Evolutionary conservation across 1,140 invertebrate genomes (phyloP).

Genomic region (Dolichoris vasculosae): DNA sequence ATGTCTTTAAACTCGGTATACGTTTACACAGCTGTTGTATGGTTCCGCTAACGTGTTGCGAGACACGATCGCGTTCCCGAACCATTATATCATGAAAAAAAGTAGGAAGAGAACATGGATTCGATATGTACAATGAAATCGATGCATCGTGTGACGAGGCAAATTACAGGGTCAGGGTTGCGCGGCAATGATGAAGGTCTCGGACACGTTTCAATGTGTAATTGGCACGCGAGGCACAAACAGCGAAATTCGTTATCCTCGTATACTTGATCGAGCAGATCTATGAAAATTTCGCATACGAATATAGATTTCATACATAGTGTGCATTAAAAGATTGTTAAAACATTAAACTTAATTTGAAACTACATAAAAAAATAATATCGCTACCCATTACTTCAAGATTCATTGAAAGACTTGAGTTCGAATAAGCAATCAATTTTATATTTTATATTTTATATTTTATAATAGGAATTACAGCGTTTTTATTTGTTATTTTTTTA

Average conservation of each 20-base stretch:
- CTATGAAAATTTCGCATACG: not conserved
- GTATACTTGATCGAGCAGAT: not conserved
- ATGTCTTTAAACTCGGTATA: not conserved
- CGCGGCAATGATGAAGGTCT: conserved; percentile 33
- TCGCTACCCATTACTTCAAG: too few relatives aligned
- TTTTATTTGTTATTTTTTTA: too few relatives aligned
- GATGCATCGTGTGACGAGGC: conserved; percentile 32
- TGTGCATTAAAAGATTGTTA: not conserved
- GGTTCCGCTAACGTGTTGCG: not conserved
- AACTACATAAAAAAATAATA: too few relatives aligned
- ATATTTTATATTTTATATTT: not conserved
- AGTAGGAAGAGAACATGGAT: not conserved
- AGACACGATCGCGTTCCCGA: not conserved
- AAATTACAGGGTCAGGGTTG: conserved; percentile 41
- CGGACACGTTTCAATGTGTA: conserved; percentile 40
- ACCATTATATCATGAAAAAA: not conserved
- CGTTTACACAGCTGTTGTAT: not conserved
- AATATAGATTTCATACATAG: not conserved
- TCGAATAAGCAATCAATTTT: too few relatives aligned
- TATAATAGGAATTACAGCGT: too few relatives aligned
- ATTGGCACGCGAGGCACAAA: conserved; percentile 39
- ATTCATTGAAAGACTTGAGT: too few relatives aligned
- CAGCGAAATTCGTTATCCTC: not conserved
- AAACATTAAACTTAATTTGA: not conserved
- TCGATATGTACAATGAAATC: conserved; percentile 40